Evolutionary conservation across 2,797 vertebrate genomes (phyloP).

Genomic region (Siniperca undulata): DNA sequence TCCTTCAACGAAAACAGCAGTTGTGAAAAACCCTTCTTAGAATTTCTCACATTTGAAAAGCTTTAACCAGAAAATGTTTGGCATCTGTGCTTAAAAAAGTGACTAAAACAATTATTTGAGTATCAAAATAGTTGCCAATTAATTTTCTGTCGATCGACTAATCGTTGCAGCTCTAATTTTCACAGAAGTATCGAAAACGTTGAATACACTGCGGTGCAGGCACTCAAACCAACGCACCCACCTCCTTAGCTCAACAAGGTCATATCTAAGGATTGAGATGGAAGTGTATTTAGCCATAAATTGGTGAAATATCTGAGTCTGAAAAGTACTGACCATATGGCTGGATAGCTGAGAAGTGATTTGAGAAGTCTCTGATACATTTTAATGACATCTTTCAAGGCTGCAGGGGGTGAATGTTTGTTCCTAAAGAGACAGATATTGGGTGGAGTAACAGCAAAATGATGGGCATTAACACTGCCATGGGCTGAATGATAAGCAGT

Average conservation of each 20-base stretch:
- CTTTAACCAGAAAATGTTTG: too few species aligned
- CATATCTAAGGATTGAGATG: background rate
- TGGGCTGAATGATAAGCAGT: constrained; percentile 22
- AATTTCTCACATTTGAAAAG: background rate
- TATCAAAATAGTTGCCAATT: background rate
- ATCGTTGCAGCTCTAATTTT: too few species aligned
- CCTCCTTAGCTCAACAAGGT: background rate
- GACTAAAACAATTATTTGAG: background rate
- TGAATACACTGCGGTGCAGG: background rate
- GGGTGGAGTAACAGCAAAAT: constrained; percentile 16
- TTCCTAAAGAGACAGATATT: background rate
- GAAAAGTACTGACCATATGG: background rate
- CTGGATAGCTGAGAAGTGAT: constrained; percentile 1
- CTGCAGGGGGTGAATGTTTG: background rate
- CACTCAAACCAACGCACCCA: background rate
- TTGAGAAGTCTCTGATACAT: background rate
- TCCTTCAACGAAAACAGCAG: too few species aligned
- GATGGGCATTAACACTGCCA: constrained; percentile 14
- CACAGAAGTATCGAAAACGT: background rate
- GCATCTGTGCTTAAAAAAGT: too few species aligned
- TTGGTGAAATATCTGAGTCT: background rate
- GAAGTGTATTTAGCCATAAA: background rate
- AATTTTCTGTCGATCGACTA: background rate
- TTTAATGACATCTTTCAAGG: background rate
- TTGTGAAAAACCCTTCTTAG: background rate